A percentile compares a stretch with the other conserved stretches of the same genome.
phyloP scores from a whole-genome alignment of 2,797 vertebrate species.

The Prunella strophiata region DNA sequence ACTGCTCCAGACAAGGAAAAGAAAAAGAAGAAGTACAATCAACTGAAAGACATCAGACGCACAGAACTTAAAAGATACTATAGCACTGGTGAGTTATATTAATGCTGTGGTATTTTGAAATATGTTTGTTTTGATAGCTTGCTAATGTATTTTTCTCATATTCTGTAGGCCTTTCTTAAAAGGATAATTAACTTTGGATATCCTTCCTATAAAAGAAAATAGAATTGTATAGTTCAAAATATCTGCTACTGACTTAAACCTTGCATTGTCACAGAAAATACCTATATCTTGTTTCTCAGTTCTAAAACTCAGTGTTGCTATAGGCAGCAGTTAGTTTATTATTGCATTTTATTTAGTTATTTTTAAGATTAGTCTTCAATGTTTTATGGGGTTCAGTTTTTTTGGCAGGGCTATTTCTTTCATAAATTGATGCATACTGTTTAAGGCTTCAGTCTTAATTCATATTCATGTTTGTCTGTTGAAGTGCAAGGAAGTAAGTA shows the following conservation, averaged over 20 bases:
- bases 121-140: neutral
- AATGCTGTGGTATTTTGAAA: neutral
- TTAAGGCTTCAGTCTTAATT: neutral
- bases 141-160: neutral
- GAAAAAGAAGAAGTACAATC: conserved; percentile 80
- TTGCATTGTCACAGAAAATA: neutral
- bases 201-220: neutral
- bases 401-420: neutral
- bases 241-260: neutral
- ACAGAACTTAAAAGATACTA: conserved; percentile 82
- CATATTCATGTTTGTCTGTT: neutral
- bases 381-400: neutral
- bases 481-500: neutral
- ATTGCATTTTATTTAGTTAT: neutral
- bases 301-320: neutral
- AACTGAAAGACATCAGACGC: conserved; percentile 79
- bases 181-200: neutral
- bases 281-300: neutral
- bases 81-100: conserved; percentile 47
- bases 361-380: neutral
- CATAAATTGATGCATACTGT: neutral
- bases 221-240: neutral
- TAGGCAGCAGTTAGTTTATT: neutral
- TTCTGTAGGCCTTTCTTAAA: neutral
- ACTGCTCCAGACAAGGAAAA: conserved; percentile 75